Percentiles rank a stretch among this genome's conserved stretches.
Evolutionary conservation across 2,888 invertebrate genomes (phyloP).

Genomic region (Bibio marci): DNA sequence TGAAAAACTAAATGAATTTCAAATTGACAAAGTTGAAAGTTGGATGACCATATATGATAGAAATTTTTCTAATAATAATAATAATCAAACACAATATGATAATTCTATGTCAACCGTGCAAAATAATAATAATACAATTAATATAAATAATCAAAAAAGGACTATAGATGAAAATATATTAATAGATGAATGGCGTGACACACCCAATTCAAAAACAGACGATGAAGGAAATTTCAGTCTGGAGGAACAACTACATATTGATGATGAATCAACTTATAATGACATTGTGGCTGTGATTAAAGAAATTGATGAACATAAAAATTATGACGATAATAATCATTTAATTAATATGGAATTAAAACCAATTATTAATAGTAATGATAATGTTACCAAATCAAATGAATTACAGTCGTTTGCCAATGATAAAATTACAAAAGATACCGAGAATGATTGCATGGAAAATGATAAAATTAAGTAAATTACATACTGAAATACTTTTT

Average conservation of each 20-base stretch:
- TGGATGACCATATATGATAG: conserved; percentile 27
- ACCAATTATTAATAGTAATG: too few species aligned
- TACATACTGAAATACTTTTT: too few species aligned
- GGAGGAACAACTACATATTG: conserved; percentile 15
- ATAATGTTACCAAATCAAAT: not conserved
- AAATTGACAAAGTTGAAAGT: conserved; percentile 28
- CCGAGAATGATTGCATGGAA: not conserved
- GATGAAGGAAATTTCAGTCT: conserved; percentile 7
- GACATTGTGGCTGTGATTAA: conserved; percentile 29
- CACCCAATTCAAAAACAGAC: conserved; percentile 5
- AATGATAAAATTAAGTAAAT: conserved; percentile 7
- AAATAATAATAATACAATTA: not conserved
- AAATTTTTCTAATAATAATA: not conserved
- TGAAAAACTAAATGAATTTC: conserved; percentile 24
- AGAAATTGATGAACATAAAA: conserved; percentile 21
- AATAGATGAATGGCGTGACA: conserved; percentile 3
- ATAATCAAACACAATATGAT: not conserved
- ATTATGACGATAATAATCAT: not conserved
- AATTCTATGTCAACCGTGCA: not conserved
- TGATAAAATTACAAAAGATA: not conserved
- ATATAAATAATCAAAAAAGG: not conserved
- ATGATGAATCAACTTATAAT: conserved; percentile 26
- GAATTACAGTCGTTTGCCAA: not conserved
- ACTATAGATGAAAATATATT: conserved; percentile 3
- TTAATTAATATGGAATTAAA: too few species aligned